Evolutionary conservation across 1,140 invertebrate species (phyloP), one percentile per base, ranked within the genome.

Genomic region (Drosophila neocordata): DNA sequence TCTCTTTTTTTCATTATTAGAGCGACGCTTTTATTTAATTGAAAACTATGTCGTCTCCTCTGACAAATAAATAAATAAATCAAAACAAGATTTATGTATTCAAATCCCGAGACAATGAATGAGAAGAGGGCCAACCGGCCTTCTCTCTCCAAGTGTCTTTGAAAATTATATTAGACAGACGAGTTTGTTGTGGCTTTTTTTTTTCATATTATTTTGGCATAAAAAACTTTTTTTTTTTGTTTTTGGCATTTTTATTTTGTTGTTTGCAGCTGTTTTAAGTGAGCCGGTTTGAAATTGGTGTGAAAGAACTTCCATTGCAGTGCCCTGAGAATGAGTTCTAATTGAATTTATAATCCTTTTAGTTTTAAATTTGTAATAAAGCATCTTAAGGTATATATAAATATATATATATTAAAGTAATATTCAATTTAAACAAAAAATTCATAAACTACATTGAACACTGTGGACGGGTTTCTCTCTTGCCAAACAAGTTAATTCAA

Each of bases 11-110:
- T 53, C 20, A 63, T 63, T 62, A 31, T 61, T 60, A 59, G 62
- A 69, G 55, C 55, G 44, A 57, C 52, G 52, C 34, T 63, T 69
- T 69, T 58, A 65, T 73, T 69, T 72, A 78, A 83, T 79, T 76
- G 65, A 65, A 69, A 77, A 79, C 76, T 83, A 79, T 73, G 65
- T 44, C 71, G 59, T 66, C 41, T 55, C 48, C 8, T 57, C 48
- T 31, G 57, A 61, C 55, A 27, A 51, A 59, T 37, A 76, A 65
- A 62, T 66, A 69, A 65, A 77, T 81, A 81, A 83, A 76, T 83
- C 76, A 83, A 83, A 83, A 72, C 80, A 79, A 79, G 79, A 74
- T 78, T 82, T 77, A 77, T 82, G 69, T 70, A 73, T 68, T 65
- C 58, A 48, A 77, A 71, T 57, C 52, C 41, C 75, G 38, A 79